Conservation (phyloP, 2,888 invertebrate genomes). For the Ptilodon capucinus region DNA sequence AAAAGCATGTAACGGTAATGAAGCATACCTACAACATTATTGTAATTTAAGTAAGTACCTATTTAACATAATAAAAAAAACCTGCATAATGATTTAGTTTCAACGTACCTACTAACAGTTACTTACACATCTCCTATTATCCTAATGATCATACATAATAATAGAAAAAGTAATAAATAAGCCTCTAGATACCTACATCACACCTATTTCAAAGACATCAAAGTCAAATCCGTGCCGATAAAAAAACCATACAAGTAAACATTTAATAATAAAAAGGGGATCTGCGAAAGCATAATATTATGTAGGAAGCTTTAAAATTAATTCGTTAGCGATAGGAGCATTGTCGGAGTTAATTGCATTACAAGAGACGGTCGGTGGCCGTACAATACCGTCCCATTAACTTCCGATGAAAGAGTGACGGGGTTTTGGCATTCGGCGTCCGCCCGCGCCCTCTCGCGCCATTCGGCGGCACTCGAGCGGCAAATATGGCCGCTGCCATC, state of each 20-base stretch:
- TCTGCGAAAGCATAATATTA: conserved; percentile 35
- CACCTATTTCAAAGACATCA: conserved; percentile 2
- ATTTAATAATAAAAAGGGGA: conserved; percentile 34
- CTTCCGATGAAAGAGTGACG: conserved; percentile 70
- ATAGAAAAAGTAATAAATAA: no score
- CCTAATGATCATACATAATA: no score
- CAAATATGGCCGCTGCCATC: conserved; percentile 73
- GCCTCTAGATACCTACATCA: no score
- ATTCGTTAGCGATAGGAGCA: conserved; percentile 73
- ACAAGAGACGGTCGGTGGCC: conserved; percentile 71
- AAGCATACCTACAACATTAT: no score
- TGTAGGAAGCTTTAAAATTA: conserved; percentile 65
- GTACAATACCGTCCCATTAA: conserved; percentile 78
- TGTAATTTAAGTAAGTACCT: no score
- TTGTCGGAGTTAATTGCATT: conserved; percentile 81
- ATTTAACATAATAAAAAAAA: no score
- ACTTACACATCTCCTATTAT: no score
- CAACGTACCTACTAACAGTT: no score
- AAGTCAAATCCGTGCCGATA: conserved; percentile 9
- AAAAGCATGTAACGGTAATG: no score
- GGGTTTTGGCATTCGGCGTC: conserved; percentile 55
- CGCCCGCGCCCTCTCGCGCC: conserved; percentile 44
- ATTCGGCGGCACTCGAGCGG: conserved; percentile 67
- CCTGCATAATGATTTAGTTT: no score
- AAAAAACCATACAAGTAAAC: conserved; percentile 12